These are phyloP conservation scores for Schizothorax lantsangensis DNA, from an alignment of 2,797 vertebrate species.

Conservation along the genomic window DNA sequence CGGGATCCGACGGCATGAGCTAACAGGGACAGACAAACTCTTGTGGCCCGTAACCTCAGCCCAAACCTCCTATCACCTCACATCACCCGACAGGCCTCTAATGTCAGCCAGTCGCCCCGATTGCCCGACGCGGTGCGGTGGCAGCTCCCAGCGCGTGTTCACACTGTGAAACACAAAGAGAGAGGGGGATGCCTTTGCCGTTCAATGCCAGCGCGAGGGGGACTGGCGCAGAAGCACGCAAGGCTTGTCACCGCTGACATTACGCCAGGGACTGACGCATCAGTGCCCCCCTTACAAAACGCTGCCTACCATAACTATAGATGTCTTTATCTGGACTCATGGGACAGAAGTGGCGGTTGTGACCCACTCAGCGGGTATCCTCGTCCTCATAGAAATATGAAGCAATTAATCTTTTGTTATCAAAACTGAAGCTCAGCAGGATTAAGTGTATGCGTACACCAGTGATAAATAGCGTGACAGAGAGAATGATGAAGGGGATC, in stretches of 20 bases:
- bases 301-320: conserved; percentile 38
- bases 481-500: conserved; percentile 48
- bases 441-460: conserved; percentile 61
- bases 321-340: conserved; percentile 51
- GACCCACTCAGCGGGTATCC: conserved; percentile 60
- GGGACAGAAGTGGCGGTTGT: conserved; percentile 63
- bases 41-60: conserved; percentile 61
- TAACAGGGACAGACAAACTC: conserved; percentile 71
- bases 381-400: conserved; percentile 68
- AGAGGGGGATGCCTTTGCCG: conserved; percentile 54
- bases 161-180: conserved; percentile 71
- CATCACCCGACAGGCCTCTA: conserved; percentile 68
- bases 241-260: conserved; percentile 45
- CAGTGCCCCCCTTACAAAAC: conserved; percentile 38
- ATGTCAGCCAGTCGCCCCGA: conserved; percentile 50
- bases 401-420: conserved; percentile 66
- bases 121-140: conserved; percentile 58
- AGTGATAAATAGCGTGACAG: conserved; percentile 67
- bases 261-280: conserved; percentile 46
- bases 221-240: conserved; percentile 58
- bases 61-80: conserved; percentile 66
- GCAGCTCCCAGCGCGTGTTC: conserved; percentile 62
- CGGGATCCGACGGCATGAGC: conserved; percentile 65
- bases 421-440: conserved; percentile 61
- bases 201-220: not conserved